Conservation (phyloP, 2,888 invertebrate species). For the Ametastegia equiseti region DNA sequence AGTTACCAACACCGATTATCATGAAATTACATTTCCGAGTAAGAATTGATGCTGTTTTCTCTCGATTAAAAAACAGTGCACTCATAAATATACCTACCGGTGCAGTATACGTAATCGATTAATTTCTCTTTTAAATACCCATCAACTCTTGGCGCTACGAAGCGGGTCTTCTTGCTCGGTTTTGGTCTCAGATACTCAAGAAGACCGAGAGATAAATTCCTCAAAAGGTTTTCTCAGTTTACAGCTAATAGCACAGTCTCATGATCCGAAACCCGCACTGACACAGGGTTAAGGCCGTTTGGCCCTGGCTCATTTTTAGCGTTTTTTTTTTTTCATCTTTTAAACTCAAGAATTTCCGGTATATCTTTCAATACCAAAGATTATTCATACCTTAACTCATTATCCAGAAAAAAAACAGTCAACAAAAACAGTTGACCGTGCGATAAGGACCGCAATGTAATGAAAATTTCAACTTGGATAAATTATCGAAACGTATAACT, state of each 20-base stretch:
- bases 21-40: background rate
- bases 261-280: background rate
- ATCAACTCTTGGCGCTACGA: background rate
- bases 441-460: no score
- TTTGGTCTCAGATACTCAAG: conserved; percentile 11
- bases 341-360: background rate
- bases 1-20: background rate
- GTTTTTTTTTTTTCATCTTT: background rate
- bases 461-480: no score
- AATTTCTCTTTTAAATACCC: conserved; percentile 36
- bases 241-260: conserved; percentile 25
- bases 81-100: background rate
- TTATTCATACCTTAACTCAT: background rate
- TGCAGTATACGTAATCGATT: conserved; percentile 5
- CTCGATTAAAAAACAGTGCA: background rate
- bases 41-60: background rate
- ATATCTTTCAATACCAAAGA: background rate
- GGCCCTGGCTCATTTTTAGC: background rate
- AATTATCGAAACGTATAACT: background rate
- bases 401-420: background rate
- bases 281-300: background rate
- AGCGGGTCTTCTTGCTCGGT: conserved; percentile 14
- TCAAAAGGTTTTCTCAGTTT: conserved; percentile 28
- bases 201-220: conserved; percentile 16
- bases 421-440: no score